Percentiles rank a stretch among this genome's conserved stretches.
Evolutionary conservation across 2,888 invertebrate species (phyloP).

Genomic region (Xylota sylvarum): DNA sequence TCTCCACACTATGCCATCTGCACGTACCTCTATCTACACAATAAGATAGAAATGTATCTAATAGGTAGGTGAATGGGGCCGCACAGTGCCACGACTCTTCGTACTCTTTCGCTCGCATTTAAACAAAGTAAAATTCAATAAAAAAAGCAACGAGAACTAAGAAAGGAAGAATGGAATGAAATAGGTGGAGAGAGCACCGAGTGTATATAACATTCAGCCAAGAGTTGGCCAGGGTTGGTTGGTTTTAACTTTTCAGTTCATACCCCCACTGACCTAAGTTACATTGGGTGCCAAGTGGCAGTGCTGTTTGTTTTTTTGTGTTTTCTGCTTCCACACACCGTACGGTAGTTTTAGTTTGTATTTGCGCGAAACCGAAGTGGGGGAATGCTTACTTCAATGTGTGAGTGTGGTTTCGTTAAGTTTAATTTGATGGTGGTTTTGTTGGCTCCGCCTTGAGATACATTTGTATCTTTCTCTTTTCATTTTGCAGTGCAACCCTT

Average conservation of each 20-base stretch:
- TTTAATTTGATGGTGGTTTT: conserved; percentile 56
- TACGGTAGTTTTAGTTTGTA: conserved; percentile 24
- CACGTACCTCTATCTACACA: conserved; percentile 62
- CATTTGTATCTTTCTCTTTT: conserved; percentile 51
- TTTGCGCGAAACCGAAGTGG: conserved; percentile 66
- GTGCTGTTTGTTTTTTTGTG: conserved; percentile 77
- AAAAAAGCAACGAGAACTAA: conserved; percentile 27
- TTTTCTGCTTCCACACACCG: not conserved
- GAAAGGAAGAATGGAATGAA: conserved; percentile 60
- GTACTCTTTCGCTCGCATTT: conserved; percentile 76
- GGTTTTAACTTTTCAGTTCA: conserved; percentile 79
- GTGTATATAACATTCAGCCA: conserved; percentile 71
- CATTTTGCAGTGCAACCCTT: conserved; percentile 46
- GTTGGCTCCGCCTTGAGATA: conserved; percentile 70
- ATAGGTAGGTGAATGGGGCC: conserved; percentile 76
- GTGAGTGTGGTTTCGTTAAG: conserved; percentile 63
- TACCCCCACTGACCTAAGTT: conserved; percentile 78
- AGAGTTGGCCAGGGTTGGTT: conserved; percentile 81
- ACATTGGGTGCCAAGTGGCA: conserved; percentile 77
- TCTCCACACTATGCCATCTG: conserved; percentile 33
- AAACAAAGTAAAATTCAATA: conserved; percentile 65
- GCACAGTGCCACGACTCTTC: conserved; percentile 69
- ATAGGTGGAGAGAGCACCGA: conserved; percentile 64
- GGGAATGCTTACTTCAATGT: conserved; percentile 52
- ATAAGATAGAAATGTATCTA: conserved; percentile 75